Evolutionary conservation across 1,140 invertebrate genomes (phyloP).

Genomic region (Neodiprion pinetum): DNA sequence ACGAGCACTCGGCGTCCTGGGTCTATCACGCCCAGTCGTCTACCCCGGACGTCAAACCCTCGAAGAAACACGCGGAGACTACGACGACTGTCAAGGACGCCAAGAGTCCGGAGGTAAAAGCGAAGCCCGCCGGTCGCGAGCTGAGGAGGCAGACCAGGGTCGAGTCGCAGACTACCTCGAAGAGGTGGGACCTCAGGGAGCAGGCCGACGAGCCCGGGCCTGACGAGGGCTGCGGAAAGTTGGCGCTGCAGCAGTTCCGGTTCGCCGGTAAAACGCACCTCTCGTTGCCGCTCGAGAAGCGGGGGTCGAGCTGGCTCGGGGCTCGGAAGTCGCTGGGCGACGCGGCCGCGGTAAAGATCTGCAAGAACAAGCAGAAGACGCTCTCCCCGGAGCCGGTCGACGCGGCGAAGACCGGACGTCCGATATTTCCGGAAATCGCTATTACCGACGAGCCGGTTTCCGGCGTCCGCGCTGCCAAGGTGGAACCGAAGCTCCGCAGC

Average conservation of each 20-base stretch:
- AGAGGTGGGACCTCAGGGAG: conserved; percentile 45
- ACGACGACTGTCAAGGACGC: conserved; percentile 24
- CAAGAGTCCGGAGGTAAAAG: conserved; percentile 15
- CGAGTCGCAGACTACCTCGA: conserved; percentile 23
- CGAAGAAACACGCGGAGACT: conserved; percentile 46
- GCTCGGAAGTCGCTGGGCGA: conserved; percentile 35
- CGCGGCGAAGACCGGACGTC: conserved; percentile 46
- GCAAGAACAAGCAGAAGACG: conserved; percentile 52
- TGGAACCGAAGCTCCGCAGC: conserved; percentile 54
- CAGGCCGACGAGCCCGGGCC: conserved; percentile 34
- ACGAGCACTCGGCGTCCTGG: conserved; percentile 38
- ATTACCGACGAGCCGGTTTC: conserved; percentile 48
- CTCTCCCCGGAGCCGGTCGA: conserved; percentile 53
- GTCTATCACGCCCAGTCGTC: conserved; percentile 38
- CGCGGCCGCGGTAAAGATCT: conserved; percentile 48
- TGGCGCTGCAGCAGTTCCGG: conserved; percentile 37
- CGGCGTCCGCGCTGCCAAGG: conserved; percentile 47
- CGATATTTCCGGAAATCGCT: conserved; percentile 54
- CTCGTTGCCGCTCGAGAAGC: conserved; percentile 52
- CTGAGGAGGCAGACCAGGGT: conserved; percentile 30
- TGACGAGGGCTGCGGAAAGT: conserved; percentile 38
- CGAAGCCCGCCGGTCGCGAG: conserved; percentile 10
- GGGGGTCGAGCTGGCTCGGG: conserved; percentile 41
- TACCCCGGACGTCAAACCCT: conserved; percentile 32
- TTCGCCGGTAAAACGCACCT: conserved; percentile 57